Evolutionary conservation across 2,888 invertebrate species (phyloP).

Genomic region (Adelphocoris suturalis): DNA sequence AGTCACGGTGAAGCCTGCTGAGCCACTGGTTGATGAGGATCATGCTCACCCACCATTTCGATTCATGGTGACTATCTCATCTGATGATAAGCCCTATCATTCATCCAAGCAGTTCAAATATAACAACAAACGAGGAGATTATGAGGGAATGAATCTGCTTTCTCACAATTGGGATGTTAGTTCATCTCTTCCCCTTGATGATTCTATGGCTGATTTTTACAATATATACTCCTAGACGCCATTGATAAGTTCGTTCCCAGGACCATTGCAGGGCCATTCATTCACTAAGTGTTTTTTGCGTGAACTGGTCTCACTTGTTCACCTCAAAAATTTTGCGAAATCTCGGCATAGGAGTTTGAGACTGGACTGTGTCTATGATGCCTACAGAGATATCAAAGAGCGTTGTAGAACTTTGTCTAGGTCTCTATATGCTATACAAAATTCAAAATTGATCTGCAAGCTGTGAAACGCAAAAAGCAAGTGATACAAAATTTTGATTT

Average conservation of each 20-base stretch:
- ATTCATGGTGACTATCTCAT: not conserved
- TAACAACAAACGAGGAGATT: slow-evolving; percentile 49
- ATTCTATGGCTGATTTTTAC: too few relatives aligned
- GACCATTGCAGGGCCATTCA: too few relatives aligned
- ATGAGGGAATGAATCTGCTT: not conserved
- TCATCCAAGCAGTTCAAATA: not conserved
- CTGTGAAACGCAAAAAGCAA: too few relatives aligned
- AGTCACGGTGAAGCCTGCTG: not conserved
- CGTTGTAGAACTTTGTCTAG: too few relatives aligned
- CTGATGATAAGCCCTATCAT: not conserved
- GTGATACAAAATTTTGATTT: too few relatives aligned
- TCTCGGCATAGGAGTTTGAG: not conserved
- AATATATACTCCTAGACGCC: too few relatives aligned
- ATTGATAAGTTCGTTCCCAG: too few relatives aligned
- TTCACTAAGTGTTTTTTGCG: not conserved
- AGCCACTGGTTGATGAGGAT: slow-evolving; percentile 5
- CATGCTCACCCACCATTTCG: slow-evolving; percentile 21
- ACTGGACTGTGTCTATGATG: not conserved
- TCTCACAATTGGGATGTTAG: not conserved
- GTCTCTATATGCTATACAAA: too few relatives aligned
- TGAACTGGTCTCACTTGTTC: not conserved
- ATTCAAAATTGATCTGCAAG: too few relatives aligned
- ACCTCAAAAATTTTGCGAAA: not conserved
- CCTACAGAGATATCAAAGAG: too few relatives aligned
- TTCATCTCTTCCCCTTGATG: too few relatives aligned